Evolutionary conservation across 2,888 invertebrate genomes (phyloP).

Genomic region (Epistrophella euchroma): DNA sequence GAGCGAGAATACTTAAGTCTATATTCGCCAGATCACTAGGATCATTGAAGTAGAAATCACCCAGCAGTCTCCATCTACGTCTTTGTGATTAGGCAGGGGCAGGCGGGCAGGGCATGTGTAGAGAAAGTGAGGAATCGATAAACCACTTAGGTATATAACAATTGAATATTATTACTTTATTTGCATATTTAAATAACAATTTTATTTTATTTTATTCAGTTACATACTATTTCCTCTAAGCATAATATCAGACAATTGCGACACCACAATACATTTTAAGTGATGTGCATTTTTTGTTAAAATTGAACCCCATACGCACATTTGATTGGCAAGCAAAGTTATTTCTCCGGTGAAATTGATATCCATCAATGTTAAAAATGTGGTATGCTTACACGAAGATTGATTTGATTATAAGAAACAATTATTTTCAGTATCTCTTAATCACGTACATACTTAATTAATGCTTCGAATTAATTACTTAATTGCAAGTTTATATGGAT

Average conservation of each 20-base stretch:
- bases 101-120: too few species aligned
- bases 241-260: background rate
- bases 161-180: too few species aligned
- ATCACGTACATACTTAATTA: background rate
- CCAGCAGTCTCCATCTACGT: too few species aligned
- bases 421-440: background rate
- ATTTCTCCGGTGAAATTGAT: background rate
- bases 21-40: too few species aligned
- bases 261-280: background rate
- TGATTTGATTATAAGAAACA: background rate
- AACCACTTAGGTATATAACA: too few species aligned
- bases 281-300: background rate
- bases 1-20: too few species aligned
- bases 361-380: background rate
- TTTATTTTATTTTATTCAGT: too few species aligned
- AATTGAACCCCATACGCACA: conserved; percentile 33
- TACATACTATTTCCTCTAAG: too few species aligned
- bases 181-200: too few species aligned
- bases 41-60: too few species aligned
- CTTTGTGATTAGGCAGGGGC: too few species aligned
- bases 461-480: background rate
- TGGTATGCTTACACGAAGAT: conserved; percentile 6
- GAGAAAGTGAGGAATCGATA: too few species aligned
- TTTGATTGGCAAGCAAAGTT: conserved; percentile 1
- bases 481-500: background rate